These are phyloP conservation scores for Vespertilio murinus DNA, from an alignment of 2,797 vertebrate genomes.

Conservation along the genomic window DNA sequence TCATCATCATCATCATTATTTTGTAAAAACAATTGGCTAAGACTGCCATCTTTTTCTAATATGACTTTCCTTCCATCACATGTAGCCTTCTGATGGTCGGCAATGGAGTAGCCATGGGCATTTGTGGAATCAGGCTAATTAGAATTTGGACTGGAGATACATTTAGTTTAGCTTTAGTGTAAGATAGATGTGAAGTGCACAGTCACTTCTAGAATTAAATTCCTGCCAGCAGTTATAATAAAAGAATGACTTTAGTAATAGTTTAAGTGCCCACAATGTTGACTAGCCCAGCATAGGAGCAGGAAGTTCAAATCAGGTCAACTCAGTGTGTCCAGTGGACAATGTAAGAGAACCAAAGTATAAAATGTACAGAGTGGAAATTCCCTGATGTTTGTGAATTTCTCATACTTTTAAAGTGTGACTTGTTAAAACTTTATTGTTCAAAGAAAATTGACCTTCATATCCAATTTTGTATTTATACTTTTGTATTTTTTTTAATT, in stretches of 20 bases:
- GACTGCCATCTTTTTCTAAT: not conserved
- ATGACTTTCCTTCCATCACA: not conserved
- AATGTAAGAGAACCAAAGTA: not conserved
- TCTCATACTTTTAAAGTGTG: not conserved
- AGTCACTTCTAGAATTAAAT: slow-evolving; percentile 9
- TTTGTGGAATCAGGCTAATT: not conserved
- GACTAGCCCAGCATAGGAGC: not conserved
- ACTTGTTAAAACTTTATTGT: not conserved
- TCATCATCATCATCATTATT: too few species aligned
- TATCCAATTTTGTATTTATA: not conserved
- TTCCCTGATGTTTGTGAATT: not conserved
- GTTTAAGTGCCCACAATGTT: not conserved
- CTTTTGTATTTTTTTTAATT: not conserved
- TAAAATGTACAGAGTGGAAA: not conserved
- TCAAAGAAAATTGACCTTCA: not conserved
- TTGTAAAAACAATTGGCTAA: not conserved
- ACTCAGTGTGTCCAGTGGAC: not conserved
- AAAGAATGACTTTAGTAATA: not conserved
- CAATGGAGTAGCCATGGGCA: not conserved
- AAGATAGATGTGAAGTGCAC: not conserved
- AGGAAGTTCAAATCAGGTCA: not conserved
- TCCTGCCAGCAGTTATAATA: not conserved
- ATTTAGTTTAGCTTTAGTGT: not conserved
- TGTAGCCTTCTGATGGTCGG: not conserved
- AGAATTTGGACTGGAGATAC: not conserved